Base-by-base conservation (phyloP, 53 echinoderm and acorn worm species). In the Temnopleurus reevesii region DNA sequence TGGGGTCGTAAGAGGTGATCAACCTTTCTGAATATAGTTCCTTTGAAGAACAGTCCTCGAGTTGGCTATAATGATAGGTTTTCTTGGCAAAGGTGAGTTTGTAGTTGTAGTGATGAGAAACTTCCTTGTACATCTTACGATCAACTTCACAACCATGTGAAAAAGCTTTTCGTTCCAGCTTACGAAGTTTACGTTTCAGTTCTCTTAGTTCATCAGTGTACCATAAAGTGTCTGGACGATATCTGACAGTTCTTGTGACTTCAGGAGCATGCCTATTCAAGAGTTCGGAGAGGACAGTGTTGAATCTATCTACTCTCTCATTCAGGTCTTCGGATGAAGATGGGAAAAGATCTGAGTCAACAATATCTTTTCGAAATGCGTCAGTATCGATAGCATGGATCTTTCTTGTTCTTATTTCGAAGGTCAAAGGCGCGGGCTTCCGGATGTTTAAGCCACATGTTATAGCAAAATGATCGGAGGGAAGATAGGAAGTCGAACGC, bases 111-210 rank as follows among this genome's bases (percentile, higher is more conserved):
- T 80, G 51, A 80, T 51, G 80, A 0, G 80, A 80, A 28, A 49
- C 77, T 80, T 51, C 47, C 80, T 45, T 80, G 80, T 80, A 80
- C 47, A 80, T 46, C 80, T 80, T 46, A 5, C 49, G 9, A 77
- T 79, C 53, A 27, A 79, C 27, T 79, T 79, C 46, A 47, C 46
- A 49, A 79, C 46, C 46, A 79, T 45, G 28, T 45, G 79, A 28
- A 4, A n/a, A 27, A 49, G 51, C 49, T 79, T 79, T 79, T 10
- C 47, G 19, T 79, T 79, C 53, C 10, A 79, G 51, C 49, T 46
- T 17, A 5, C 53, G 23, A 23, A 79, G 53, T 49, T 79, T 79
- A 25, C 29, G 38, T 0, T 76, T 76, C 44, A 17, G 17, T 43
- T 76, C 38, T 76, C 4, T 76, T 0, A 76, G 76, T 15, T 76